Evolutionary conservation across 2,797 vertebrate genomes (phyloP), one percentile per base, ranked within the genome.

Genomic region (Lagorchestes hirsutus): DNA sequence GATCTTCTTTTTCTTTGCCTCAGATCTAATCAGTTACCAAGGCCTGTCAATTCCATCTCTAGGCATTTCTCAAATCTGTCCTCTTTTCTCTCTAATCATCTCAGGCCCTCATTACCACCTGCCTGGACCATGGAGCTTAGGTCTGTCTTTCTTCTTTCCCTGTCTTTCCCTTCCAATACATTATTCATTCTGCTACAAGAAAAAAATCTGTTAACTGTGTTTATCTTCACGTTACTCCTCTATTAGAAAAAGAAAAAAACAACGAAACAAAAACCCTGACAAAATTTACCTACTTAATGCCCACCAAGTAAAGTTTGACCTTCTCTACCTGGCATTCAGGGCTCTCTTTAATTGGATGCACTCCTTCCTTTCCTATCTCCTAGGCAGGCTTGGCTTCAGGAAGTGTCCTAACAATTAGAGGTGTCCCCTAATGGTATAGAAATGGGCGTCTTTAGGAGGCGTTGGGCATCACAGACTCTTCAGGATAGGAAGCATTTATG

Each of bases 1-100:
- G 74, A 87, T 87, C 74, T n/a, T 74, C 62, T 27, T 87, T 87
- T 87, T 87, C 74, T 87, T 87, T 87, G 74, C 50, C 40, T 87
- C 74, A 28, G 74, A 87, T 50, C 74, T 50, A 50, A 27, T 87
- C 74, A 46, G 40, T 46, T 46, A 46, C 74, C 74, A 27, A 82
- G 74, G 46, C 74, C 74, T 87, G 74, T 87, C 31, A 46, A 50
- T 87, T 50, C 22, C 74, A 10, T 87, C 40, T 27, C 40, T 46
- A 10, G 24, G 74, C 40, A 27, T 82, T 82, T 82, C 74, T 24
- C 40, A 87, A 46, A 87, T 87, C 40, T 87, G 74, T 87, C 74
- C 40, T 11, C 74, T 46, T 40, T 22, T 50, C 40, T 50, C 24
- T 87, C 74, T 50, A 27, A 50, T 46, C 74, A 87, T 24, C 27